Conservation (phyloP, 92 coral and sea anemone genomes). For the Palythoa grandiflora region DNA sequence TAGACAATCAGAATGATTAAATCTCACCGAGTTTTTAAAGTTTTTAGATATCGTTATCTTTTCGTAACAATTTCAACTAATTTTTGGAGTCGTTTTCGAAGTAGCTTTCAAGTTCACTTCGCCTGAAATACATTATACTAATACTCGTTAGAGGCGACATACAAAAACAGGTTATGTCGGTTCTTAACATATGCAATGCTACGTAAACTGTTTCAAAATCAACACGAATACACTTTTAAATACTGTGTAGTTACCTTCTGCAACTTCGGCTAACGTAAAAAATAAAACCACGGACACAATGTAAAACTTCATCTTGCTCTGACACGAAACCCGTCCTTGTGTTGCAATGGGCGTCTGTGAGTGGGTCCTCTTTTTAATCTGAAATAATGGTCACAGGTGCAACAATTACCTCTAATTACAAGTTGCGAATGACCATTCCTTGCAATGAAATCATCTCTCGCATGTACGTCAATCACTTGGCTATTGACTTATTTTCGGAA, state of each 20-base stretch:
- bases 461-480: not conserved
- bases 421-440: not conserved
- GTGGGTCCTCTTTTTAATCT: not conserved
- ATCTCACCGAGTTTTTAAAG: too few species aligned
- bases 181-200: too few species aligned
- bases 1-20: too few species aligned
- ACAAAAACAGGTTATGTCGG: too few species aligned
- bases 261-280: too few species aligned
- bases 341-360: not conserved
- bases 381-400: not conserved
- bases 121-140: too few species aligned
- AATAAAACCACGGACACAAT: not conserved
- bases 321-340: not conserved
- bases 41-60: too few species aligned
- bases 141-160: too few species aligned
- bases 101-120: too few species aligned
- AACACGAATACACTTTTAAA: not conserved
- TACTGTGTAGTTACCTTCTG: not conserved
- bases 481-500: not conserved
- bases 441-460: not conserved
- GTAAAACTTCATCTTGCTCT: constrained; percentile 6
- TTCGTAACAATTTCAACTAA: too few species aligned
- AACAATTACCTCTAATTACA: not conserved
- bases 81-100: too few species aligned
- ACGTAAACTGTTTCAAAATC: not conserved